Evolutionary conservation across 2,888 invertebrate species (phyloP).

Genomic region (Oscheius sp.): DNA sequence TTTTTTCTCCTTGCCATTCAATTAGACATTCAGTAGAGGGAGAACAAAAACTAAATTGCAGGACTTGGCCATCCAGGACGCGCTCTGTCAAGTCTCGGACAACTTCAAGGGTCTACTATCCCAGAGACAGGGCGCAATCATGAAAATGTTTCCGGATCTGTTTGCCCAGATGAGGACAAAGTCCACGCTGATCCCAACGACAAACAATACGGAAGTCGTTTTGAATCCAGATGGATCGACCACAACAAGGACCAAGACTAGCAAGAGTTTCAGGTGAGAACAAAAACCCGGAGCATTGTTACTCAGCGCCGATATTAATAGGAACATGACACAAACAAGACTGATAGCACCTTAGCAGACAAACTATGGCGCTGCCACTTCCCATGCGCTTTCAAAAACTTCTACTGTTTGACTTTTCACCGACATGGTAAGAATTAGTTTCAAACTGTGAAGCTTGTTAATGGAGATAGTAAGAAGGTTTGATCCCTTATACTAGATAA

Average conservation of each 20-base stretch:
- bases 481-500: no score
- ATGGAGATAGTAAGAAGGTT: no score
- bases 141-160: slow-evolving; percentile 69
- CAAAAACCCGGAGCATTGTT: background rate
- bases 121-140: slow-evolving; percentile 62
- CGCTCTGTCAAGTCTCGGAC: slow-evolving; percentile 59
- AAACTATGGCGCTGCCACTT: no score
- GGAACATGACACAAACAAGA: no score
- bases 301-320: no score
- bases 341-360: no score
- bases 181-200: slow-evolving; percentile 50
- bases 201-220: slow-evolving; percentile 60
- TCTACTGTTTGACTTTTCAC: no score
- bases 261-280: slow-evolving; percentile 61
- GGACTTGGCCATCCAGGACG: slow-evolving; percentile 54
- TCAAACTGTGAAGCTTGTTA: no score
- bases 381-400: no score
- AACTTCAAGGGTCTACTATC: slow-evolving; percentile 62
- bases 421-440: no score
- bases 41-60: slow-evolving; percentile 35
- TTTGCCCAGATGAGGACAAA: slow-evolving; percentile 67
- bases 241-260: slow-evolving; percentile 63
- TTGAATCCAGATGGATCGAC: slow-evolving; percentile 69
- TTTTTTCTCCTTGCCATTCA: no score
- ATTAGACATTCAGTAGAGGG: background rate